Base-by-base conservation (phyloP, 2,888 invertebrate species). In the Tholera decimalis region DNA sequence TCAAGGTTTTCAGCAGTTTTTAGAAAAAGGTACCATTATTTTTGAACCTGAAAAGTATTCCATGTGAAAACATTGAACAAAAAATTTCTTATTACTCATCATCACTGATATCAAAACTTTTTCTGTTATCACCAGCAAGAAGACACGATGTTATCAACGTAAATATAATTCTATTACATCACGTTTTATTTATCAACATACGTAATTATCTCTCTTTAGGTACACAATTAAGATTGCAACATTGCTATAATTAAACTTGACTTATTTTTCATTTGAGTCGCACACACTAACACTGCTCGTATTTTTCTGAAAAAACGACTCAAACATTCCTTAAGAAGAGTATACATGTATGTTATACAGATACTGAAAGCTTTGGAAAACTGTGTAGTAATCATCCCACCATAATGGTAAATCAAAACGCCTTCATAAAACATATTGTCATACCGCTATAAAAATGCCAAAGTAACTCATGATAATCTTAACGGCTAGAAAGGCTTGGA, bases 161-260 rank as follows among this genome's bases (percentile, higher is more conserved):
- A 65, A 69, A 73, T 22, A 68, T 22, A 73, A 41, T 47, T 33
- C n/a, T 35, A 28, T 65, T 71, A 65, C 62, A 71, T 62, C 22
- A 61, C 46, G 26, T 61, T 22, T 47, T 71, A 18, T 39, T 71
- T 60, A 61, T 47, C n/a, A 18, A 30, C 33, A 26, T 44, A 69
- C 20, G 33, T 60, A 18, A 41, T 46, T 72, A 46, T 72, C 30
- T 63, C 26, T 73, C 24, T 46, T 46, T 39, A 47, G 28, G 28
- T 18, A 26, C 11, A 62, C n/a, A 28, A 18, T 8, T 7, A 22
- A 26, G 43, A 67, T 43, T 49, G 43, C 73, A 50, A 67, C 35
- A 62, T 43, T 33, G 44, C 20, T 67, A 50, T 50, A 39, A 50
- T 63, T 35, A 65, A 39, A 61, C 37, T 63, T 62, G 44, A 46